Percentiles rank a stretch among this genome's conserved stretches.
Conservation (phyloP, 2,113 vertebrate genomes). For the Chaetorhynchus papuensis region DNA sequence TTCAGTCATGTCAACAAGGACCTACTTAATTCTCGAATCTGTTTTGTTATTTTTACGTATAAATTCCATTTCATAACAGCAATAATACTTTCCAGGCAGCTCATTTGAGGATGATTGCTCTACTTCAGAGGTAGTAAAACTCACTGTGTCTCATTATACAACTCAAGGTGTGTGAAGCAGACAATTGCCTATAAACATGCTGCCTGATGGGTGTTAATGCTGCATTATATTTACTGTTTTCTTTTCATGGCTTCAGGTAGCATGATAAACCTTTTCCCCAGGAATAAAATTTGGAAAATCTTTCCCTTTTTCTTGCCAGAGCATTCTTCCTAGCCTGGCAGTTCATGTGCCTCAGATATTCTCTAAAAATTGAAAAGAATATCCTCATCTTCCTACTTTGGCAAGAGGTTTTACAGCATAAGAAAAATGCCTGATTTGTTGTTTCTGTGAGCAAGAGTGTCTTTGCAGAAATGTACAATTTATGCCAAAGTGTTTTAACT, state of each 20-base stretch:
- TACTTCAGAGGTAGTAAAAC: slow-evolving; percentile 51
- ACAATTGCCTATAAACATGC: slow-evolving; percentile 55
- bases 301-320: not conserved
- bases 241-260: slow-evolving; percentile 33
- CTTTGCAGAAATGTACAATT: slow-evolving; percentile 9
- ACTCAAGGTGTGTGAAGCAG: slow-evolving; percentile 44
- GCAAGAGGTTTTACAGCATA: not conserved
- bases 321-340: not conserved
- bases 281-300: not conserved
- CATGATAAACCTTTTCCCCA: not conserved
- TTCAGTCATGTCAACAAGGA: not conserved
- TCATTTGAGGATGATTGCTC: slow-evolving; percentile 58
- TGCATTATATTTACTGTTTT: slow-evolving; percentile 61
- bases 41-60: slow-evolving; percentile 47
- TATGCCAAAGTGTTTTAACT: not conserved
- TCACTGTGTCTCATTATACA: slow-evolving; percentile 40
- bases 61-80: slow-evolving; percentile 48
- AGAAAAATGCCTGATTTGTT: not conserved
- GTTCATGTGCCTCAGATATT: not conserved
- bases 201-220: slow-evolving; percentile 44
- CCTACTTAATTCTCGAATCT: slow-evolving; percentile 6
- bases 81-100: slow-evolving; percentile 31
- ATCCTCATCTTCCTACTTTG: not conserved
- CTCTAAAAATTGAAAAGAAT: not conserved
- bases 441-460: not conserved